Conservation (phyloP, 2,113 vertebrate genomes). For the Agelaius phoeniceus region DNA sequence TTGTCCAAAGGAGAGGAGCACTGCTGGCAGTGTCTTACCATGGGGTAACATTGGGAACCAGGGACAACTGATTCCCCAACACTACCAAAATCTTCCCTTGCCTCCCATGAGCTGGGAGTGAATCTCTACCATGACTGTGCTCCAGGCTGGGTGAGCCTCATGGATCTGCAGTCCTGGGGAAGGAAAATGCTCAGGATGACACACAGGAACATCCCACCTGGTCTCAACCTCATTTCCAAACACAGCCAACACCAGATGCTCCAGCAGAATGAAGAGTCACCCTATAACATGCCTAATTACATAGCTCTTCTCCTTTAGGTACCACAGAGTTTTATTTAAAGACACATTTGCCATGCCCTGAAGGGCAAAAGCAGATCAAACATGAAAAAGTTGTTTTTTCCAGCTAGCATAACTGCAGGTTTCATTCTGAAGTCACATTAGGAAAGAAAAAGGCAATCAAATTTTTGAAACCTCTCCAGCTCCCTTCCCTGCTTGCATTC, state of each 20-base stretch:
- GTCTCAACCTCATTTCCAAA: neutral
- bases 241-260: neutral
- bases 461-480: conserved; percentile 34
- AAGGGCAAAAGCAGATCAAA: conserved; percentile 23
- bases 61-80: neutral
- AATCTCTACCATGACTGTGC: neutral
- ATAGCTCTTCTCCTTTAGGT: neutral
- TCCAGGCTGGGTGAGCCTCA: neutral
- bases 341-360: neutral
- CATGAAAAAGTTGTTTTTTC: neutral
- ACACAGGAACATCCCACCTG: neutral
- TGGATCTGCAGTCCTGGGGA: accelerated
- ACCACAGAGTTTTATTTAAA: neutral
- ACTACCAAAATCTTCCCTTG: neutral
- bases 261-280: neutral
- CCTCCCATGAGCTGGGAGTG: neutral
- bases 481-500: neutral
- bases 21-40: neutral
- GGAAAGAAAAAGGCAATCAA: conserved; percentile 25
- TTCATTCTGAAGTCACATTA: neutral
- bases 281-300: neutral
- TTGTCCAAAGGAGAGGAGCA: neutral
- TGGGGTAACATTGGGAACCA: neutral
- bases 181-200: neutral
- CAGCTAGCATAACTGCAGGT: neutral